Evolutionary conservation across 2,888 invertebrate genomes (phyloP).

Genomic region (Leucozona laternaria): DNA sequence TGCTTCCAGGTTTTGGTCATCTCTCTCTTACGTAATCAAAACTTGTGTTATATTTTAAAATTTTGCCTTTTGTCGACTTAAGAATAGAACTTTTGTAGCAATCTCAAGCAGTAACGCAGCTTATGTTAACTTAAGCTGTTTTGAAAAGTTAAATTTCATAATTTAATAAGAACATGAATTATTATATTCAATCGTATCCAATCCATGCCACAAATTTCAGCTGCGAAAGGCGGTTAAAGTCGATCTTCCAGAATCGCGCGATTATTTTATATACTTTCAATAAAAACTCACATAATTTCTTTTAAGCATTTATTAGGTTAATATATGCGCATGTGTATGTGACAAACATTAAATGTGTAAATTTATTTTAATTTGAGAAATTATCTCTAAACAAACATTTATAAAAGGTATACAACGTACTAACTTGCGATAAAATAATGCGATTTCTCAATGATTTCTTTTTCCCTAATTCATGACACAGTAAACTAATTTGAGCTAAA

Average conservation of each 20-base stretch:
- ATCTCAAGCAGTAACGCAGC: too few species aligned
- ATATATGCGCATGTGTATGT: conserved; percentile 81
- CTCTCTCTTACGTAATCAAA: too few species aligned
- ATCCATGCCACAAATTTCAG: background rate
- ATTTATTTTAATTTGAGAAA: conserved; percentile 74
- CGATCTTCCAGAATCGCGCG: background rate
- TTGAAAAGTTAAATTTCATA: too few species aligned
- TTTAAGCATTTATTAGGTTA: conserved; percentile 49
- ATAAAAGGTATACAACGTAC: conserved; percentile 47
- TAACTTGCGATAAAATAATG: conserved; percentile 42
- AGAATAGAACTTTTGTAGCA: too few species aligned
- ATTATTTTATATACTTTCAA: background rate
- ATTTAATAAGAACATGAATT: too few species aligned
- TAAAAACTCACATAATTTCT: background rate
- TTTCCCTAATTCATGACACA: conserved; percentile 29
- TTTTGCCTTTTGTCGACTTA: too few species aligned
- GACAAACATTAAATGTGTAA: conserved; percentile 77
- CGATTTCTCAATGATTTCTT: conserved; percentile 1
- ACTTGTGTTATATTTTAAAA: too few species aligned
- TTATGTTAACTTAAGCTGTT: too few species aligned
- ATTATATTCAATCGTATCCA: background rate
- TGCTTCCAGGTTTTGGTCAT: too few species aligned
- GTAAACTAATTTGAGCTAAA: conserved; percentile 62
- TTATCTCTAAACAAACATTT: conserved; percentile 69
- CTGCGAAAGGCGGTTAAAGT: background rate